phyloP scores from a whole-genome alignment of 2,113 vertebrate genomes.

The Ivindomyrus marchei region DNA sequence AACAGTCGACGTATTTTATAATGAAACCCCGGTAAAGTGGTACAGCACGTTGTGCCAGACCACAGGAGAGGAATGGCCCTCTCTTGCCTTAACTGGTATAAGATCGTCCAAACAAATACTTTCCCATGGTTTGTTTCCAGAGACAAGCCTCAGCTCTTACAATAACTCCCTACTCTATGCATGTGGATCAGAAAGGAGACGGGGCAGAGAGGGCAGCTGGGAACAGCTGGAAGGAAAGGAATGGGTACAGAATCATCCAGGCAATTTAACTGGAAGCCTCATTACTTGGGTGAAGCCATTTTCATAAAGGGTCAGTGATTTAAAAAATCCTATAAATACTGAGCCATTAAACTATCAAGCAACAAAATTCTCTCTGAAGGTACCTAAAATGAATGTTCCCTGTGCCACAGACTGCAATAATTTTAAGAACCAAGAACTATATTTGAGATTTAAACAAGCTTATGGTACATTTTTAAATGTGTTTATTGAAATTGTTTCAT shows the following conservation, averaged over 20 bases:
- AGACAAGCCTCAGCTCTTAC: background rate
- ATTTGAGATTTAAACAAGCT: background rate
- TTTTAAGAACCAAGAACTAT: background rate
- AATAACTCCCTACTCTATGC: background rate
- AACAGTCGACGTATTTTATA: background rate
- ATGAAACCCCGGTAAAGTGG: background rate
- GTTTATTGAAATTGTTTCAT: background rate
- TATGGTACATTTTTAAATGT: background rate
- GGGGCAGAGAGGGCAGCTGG: background rate
- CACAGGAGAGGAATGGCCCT: background rate
- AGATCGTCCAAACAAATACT: background rate
- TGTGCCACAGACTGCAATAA: background rate
- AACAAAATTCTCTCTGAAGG: background rate
- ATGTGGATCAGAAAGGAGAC: background rate
- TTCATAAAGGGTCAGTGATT: background rate
- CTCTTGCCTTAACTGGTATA: background rate
- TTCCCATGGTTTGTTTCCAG: conserved; percentile 5
- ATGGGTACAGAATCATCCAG: background rate
- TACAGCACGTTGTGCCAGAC: background rate
- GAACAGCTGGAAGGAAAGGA: background rate
- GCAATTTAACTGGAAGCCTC: background rate
- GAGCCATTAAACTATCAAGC: background rate
- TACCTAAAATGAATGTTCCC: background rate
- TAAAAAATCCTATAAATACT: background rate
- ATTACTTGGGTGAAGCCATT: background rate